Base-by-base conservation (phyloP, 2,888 invertebrate species). In the Drosophila meridionalis region DNA sequence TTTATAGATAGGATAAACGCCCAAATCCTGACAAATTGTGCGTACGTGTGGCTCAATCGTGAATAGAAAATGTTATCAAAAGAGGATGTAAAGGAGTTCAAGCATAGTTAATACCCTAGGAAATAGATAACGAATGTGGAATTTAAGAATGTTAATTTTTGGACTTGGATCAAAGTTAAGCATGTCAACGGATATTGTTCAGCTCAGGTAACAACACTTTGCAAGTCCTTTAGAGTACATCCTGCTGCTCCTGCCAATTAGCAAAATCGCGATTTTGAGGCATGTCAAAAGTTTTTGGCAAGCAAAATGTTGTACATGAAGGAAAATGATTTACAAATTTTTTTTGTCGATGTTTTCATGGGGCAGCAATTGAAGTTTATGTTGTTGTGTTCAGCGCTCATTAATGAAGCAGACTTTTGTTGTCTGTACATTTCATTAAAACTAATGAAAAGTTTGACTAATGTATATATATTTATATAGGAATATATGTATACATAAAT, bases 391-490 rank as follows among this genome's bases (percentile, higher is more conserved):
- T 82, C 79, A 50, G 68, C 73, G 70, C 59, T 69, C 69, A 89
- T 87, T 89, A 69, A 79, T 68, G 34, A 52, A 52, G 55, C 61
- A 32, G 58, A 80, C 83, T 90, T 89, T 90, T 90, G 90, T 88
- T 89, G 90, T 88, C 87, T 88, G 87, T 71, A 65, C 71, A 71
- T 76, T 87, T 76, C 56, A 90, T 90, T 87, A 83, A 78, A 66
- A 34, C 61, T 61, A 67, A 64, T 67, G 36, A 55, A 66, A 47
- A 63, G 34, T 47, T 50, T 53, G n/a, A 12, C 48, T 42, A 42
- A 48, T 3, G 28, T 3, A 34, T 34, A 5, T 32, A 6, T 32
- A 14, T 40, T 36, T 30, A 34, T 8, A 28, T 30, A 14, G 12
- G 6, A 26, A 45, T 28, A 20, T 11, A 40, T 36, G 14, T 34